Evolutionary conservation across 2,888 invertebrate genomes (phyloP).

Genomic region (Orthosia gothica): DNA sequence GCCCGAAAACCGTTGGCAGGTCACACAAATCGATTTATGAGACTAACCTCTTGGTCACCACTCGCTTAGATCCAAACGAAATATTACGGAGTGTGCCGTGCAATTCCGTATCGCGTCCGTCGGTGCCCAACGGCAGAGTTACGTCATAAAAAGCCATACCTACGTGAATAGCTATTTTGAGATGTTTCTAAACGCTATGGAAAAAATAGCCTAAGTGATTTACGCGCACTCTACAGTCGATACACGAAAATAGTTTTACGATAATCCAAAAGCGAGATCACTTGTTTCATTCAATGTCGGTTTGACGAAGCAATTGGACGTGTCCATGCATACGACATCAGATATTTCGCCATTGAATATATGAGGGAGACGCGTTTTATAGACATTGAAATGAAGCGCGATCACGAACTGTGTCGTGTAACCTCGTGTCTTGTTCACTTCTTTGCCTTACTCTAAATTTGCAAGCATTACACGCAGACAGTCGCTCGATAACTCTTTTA

Average conservation of each 20-base stretch:
- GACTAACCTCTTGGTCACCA: constrained; percentile 32
- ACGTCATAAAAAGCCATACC: constrained; percentile 79
- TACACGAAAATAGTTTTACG: constrained; percentile 86
- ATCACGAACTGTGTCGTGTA: constrained; percentile 45
- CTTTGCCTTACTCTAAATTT: constrained; percentile 25
- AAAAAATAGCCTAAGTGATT: constrained; percentile 86
- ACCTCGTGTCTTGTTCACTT: constrained; percentile 39
- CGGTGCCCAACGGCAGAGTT: constrained; percentile 63
- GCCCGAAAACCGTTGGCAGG: constrained; percentile 23
- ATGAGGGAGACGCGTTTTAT: constrained; percentile 56
- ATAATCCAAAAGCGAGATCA: constrained; percentile 76
- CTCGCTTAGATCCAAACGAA: constrained; percentile 46
- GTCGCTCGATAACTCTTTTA: constrained; percentile 1
- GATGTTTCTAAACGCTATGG: constrained; percentile 80
- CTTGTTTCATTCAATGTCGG: constrained; percentile 64
- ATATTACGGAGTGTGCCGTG: constrained; percentile 33
- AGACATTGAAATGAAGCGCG: constrained; percentile 50
- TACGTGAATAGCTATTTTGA: constrained; percentile 83
- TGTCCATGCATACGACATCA: constrained; percentile 71
- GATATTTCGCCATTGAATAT: constrained; percentile 68
- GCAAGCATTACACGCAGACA: constrained; percentile 27
- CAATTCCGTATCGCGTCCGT: constrained; percentile 41
- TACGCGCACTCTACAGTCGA: constrained; percentile 81
- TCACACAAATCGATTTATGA: constrained; percentile 39
- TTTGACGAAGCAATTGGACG: constrained; percentile 59